Evolutionary conservation across 2,113 vertebrate genomes (phyloP).

Genomic region (Macroglossus sobrinus): DNA sequence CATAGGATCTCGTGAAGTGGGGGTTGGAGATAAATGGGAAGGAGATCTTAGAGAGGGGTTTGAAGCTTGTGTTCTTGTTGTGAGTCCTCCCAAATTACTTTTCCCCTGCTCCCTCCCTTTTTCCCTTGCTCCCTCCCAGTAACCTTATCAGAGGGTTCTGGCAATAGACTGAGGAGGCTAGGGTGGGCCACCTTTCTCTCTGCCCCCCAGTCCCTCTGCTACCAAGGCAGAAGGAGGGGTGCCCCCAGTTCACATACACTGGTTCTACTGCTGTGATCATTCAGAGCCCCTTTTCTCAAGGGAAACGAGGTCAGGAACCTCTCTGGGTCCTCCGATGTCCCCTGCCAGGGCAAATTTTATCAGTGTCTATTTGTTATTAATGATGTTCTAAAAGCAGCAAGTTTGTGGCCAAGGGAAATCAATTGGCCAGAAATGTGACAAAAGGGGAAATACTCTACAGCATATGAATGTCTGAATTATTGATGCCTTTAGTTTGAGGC

Average conservation of each 20-base stretch:
- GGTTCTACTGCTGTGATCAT: background rate
- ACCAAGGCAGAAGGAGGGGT: background rate
- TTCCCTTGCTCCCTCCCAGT: background rate
- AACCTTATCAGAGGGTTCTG: background rate
- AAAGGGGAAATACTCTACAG: slow-evolving; percentile 72
- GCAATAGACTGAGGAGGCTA: background rate
- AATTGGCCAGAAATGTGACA: slow-evolving; percentile 65
- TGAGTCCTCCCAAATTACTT: background rate
- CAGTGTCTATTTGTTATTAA: slow-evolving; percentile 68
- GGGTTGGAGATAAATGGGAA: background rate
- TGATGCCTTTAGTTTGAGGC: background rate
- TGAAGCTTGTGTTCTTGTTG: background rate
- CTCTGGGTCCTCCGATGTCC: background rate
- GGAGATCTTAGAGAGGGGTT: background rate
- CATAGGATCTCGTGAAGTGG: background rate
- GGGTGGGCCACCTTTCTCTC: background rate
- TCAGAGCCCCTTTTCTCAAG: background rate
- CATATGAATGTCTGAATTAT: slow-evolving; percentile 30
- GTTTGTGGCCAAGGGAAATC: slow-evolving; percentile 69
- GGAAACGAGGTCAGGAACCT: background rate
- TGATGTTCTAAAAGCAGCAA: slow-evolving; percentile 54
- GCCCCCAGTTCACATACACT: too few relatives aligned
- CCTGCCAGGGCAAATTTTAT: background rate
- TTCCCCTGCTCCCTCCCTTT: background rate
- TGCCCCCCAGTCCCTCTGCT: background rate